Conservation (phyloP, 1,140 invertebrate species). For the Drosophila willistoni region DNA sequence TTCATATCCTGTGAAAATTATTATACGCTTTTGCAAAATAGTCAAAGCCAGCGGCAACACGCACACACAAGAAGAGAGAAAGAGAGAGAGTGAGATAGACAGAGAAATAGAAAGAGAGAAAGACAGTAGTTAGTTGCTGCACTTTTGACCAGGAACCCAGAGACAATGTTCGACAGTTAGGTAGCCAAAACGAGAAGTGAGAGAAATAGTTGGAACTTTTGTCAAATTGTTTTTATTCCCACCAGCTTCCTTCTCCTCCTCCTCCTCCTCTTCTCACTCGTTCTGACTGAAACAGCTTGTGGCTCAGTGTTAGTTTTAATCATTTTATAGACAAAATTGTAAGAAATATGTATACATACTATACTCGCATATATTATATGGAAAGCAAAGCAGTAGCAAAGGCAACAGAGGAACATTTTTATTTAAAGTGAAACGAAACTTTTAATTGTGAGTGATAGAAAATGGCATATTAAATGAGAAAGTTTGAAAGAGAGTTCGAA, state of each 20-base stretch:
- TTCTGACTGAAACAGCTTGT: slow-evolving; percentile 63
- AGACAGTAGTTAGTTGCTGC: slow-evolving; percentile 41
- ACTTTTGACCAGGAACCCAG: slow-evolving; percentile 60
- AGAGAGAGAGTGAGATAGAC: slow-evolving; percentile 2
- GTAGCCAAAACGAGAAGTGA: slow-evolving; percentile 14
- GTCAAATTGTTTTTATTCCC: slow-evolving; percentile 64
- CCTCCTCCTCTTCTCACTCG: neutral
- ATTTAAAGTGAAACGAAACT: neutral
- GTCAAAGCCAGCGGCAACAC: slow-evolving; percentile 55
- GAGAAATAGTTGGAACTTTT: slow-evolving; percentile 51
- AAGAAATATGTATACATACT: slow-evolving; percentile 12
- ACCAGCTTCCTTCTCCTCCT: neutral
- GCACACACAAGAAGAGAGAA: neutral
- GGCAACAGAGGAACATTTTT: neutral
- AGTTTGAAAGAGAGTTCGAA: neutral
- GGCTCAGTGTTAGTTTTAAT: slow-evolving; percentile 64
- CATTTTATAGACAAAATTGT: slow-evolving; percentile 40
- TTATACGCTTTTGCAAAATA: slow-evolving; percentile 77
- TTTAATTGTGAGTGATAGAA: slow-evolving; percentile 9
- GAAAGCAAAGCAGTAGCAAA: neutral
- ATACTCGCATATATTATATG: neutral
- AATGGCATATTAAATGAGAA: slow-evolving; percentile 1
- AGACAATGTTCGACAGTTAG: slow-evolving; percentile 55
- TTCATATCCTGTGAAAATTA: slow-evolving; percentile 81
- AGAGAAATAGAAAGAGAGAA: slow-evolving; percentile 8